These are phyloP conservation scores for Iguana delicatissima DNA, from an alignment of 2,797 vertebrate species.

Conservation along the genomic window DNA sequence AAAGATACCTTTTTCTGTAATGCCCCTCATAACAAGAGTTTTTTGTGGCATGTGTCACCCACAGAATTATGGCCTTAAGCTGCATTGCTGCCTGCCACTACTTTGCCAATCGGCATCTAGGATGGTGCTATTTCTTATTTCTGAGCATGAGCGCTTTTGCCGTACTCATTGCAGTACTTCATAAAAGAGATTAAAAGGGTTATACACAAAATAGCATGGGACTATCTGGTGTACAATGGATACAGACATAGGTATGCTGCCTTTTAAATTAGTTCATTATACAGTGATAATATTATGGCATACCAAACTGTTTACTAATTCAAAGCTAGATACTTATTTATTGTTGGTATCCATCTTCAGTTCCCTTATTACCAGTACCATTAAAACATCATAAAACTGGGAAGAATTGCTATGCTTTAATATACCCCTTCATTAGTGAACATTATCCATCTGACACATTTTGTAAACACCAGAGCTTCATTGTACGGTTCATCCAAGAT, in stretches of 20 bases:
- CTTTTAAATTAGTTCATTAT: slow-evolving; percentile 51
- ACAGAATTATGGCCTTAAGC: not conserved
- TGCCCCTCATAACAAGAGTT: too few relatives aligned
- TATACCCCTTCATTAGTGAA: slow-evolving; percentile 62
- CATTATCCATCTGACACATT: slow-evolving; percentile 63
- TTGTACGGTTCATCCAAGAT: slow-evolving; percentile 41
- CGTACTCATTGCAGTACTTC: slow-evolving; percentile 4
- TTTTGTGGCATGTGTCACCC: not conserved
- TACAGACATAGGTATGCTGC: slow-evolving; percentile 21
- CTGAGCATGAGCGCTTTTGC: not conserved
- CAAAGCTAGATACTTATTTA: slow-evolving; percentile 55
- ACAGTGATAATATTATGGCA: slow-evolving; percentile 36
- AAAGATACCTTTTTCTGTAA: too few relatives aligned
- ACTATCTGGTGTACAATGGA: slow-evolving; percentile 30
- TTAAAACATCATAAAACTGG: slow-evolving; percentile 68
- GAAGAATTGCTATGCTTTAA: slow-evolving; percentile 57
- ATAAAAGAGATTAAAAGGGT: slow-evolving; percentile 16
- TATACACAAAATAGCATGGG: slow-evolving; percentile 16
- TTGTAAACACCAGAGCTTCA: slow-evolving; percentile 63
- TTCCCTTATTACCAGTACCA: slow-evolving; percentile 50
- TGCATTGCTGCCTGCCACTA: not conserved
- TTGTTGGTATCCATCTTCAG: slow-evolving; percentile 56
- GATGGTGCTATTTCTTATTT: not conserved
- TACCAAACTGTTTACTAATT: slow-evolving; percentile 59
- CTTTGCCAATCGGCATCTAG: too few relatives aligned